phyloP scores from a whole-genome alignment of 2,797 vertebrate genomes.

The Chloroceryle amazona region DNA sequence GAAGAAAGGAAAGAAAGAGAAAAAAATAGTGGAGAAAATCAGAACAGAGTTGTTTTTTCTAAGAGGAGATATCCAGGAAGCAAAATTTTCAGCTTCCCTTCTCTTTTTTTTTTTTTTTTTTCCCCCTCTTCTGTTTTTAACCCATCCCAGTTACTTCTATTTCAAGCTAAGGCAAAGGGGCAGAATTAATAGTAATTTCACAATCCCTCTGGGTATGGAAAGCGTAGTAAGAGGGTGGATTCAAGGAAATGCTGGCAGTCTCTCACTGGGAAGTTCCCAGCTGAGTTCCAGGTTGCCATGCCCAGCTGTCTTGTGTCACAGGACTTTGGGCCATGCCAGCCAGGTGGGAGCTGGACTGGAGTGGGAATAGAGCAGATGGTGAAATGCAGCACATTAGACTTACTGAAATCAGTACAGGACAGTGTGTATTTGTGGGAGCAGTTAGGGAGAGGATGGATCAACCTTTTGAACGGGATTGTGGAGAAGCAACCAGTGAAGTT shows the following conservation, averaged over 20 bases:
- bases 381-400: not conserved
- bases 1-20: conserved; percentile 42
- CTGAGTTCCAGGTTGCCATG: not conserved
- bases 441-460: not conserved
- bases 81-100: not conserved
- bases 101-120: rapidly evolving
- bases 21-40: conserved; percentile 62
- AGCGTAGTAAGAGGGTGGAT: not conserved
- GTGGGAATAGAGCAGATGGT: conserved; percentile 16
- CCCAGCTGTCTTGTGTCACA: not conserved
- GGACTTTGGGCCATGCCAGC: not conserved
- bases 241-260: not conserved
- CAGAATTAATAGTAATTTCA: not conserved
- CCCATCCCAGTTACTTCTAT: not conserved
- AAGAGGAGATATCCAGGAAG: conserved; percentile 18
- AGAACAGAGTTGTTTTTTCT: conserved; percentile 53
- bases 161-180: not conserved
- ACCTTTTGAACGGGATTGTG: not conserved
- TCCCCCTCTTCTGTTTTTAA: not conserved
- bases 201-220: not conserved
- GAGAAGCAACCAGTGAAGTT: not conserved
- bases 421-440: not conserved
- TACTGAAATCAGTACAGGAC: not conserved
- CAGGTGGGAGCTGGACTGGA: conserved; percentile 14
- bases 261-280: not conserved